These are phyloP conservation scores for Amphipoea lucens DNA, from an alignment of 2,888 invertebrate species.

Conservation along the genomic window DNA sequence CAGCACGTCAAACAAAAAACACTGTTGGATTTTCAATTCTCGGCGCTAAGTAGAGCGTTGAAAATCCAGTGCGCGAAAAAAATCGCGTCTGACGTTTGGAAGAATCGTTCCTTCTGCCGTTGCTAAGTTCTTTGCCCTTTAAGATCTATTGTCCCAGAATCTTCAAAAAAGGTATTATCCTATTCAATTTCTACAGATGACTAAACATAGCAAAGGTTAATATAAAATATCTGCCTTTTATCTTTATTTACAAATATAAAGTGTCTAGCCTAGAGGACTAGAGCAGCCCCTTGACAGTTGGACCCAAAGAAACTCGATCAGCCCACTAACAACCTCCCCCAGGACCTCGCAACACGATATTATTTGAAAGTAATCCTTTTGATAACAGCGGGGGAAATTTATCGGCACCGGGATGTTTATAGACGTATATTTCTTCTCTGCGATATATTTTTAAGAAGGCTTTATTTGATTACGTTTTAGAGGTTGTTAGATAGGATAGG, in stretches of 20 bases:
- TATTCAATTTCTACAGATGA: conserved; percentile 9
- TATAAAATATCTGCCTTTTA: conserved; percentile 23
- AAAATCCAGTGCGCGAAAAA: neutral
- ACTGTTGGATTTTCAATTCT: neutral
- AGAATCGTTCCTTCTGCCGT: neutral
- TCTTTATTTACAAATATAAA: conserved; percentile 57
- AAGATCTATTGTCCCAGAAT: neutral
- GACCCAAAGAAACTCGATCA: conserved; percentile 59
- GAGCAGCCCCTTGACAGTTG: conserved; percentile 37
- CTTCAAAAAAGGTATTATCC: neutral
- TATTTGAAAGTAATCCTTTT: conserved; percentile 67
- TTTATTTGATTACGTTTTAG: conserved; percentile 31
- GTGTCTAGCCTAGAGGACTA: conserved; percentile 14
- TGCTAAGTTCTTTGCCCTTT: neutral
- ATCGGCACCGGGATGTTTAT: conserved; percentile 18
- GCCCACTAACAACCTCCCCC: conserved; percentile 55
- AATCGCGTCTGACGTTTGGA: neutral
- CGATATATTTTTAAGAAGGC: conserved; percentile 4
- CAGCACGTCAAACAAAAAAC: too few relatives aligned
- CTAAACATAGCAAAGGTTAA: conserved; percentile 14
- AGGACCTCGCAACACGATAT: conserved; percentile 60
- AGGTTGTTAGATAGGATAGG: neutral
- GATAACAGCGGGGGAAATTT: conserved; percentile 44
- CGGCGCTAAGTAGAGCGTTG: neutral
- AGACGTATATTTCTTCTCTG: neutral